A percentile compares a stretch with the other conserved stretches of the same genome.
Evolutionary conservation across 53 echinoderm and acorn worm genomes (phyloP).

Genomic region (Actinopyga echinites): DNA sequence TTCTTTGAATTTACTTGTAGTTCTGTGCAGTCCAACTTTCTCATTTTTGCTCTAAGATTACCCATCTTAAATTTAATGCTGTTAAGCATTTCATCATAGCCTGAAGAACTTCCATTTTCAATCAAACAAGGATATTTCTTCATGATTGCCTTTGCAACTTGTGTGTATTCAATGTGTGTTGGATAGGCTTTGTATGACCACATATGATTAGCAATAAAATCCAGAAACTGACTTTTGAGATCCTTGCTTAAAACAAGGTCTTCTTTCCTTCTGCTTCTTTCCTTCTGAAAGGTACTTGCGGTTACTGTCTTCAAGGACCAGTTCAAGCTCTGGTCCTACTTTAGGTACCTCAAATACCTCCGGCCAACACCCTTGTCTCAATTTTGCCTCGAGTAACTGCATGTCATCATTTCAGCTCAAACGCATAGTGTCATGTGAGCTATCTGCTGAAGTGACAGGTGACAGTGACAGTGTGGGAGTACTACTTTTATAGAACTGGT

Average conservation of each 20-base stretch:
- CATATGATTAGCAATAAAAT: conserved; percentile 1
- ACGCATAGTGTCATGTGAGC: conserved; percentile 13
- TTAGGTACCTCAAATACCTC: conserved; percentile 15
- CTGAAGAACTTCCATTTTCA: conserved; percentile 5
- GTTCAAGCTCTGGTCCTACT: conserved; percentile 12
- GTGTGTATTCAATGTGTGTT: conserved; percentile 8
- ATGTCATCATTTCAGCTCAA: not conserved
- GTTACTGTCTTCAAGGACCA: not conserved
- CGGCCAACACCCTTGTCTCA: conserved; percentile 16
- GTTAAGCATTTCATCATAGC: conserved; percentile 16
- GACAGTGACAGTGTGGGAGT: not conserved
- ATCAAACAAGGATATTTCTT: not conserved
- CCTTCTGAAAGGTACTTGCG: not conserved
- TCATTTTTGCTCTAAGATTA: conserved; percentile 4
- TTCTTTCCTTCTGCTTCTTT: not conserved
- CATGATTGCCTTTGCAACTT: conserved; percentile 22
- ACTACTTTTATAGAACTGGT: not conserved
- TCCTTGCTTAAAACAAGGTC: conserved; percentile 9
- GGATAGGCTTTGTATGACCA: conserved; percentile 31
- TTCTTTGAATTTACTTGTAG: conserved; percentile 21
- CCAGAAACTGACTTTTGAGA: conserved; percentile 31
- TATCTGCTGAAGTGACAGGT: not conserved
- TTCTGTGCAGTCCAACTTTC: conserved; percentile 6
- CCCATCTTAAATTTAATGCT: conserved; percentile 26
- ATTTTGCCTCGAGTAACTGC: not conserved